A percentile compares a stretch with the other conserved stretches of the same genome.
These are phyloP conservation scores for Toxotes chatareus DNA, from an alignment of 2,113 vertebrate genomes.

Conservation along the genomic window DNA sequence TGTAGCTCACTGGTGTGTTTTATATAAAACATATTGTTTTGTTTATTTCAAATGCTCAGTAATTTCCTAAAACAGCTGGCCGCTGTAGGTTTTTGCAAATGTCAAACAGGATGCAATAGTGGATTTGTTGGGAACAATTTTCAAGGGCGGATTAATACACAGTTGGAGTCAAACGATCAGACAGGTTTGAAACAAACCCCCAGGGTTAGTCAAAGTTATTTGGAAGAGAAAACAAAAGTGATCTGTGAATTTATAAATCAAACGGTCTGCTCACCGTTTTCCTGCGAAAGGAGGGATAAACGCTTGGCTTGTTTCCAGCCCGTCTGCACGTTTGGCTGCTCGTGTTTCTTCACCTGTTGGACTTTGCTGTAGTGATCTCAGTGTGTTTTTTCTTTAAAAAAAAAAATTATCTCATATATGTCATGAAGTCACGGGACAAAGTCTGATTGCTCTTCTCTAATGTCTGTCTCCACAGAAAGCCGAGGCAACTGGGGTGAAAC, in stretches of 20 bases:
- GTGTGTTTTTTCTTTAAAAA: neutral
- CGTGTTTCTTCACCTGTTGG: neutral
- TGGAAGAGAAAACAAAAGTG: neutral
- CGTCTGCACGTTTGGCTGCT: neutral
- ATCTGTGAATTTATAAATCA: neutral
- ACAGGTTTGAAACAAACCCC: neutral
- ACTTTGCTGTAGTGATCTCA: neutral
- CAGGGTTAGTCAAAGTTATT: neutral
- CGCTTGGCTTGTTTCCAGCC: neutral
- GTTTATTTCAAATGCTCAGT: neutral
- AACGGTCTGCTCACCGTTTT: too few relatives aligned
- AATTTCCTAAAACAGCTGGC: neutral
- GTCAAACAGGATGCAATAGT: neutral
- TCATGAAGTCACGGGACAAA: neutral
- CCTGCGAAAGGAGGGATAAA: neutral
- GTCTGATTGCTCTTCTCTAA: neutral
- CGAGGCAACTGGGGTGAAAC: conserved; percentile 79
- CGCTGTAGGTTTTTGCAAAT: neutral
- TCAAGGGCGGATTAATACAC: neutral
- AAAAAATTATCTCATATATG: neutral
- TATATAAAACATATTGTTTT: too few relatives aligned
- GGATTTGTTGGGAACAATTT: neutral
- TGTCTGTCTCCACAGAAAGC: conserved; percentile 75
- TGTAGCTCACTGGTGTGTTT: too few relatives aligned
- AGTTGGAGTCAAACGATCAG: neutral